Conservation (phyloP, 2,797 vertebrate species). For the Cebuella pygmaea region DNA sequence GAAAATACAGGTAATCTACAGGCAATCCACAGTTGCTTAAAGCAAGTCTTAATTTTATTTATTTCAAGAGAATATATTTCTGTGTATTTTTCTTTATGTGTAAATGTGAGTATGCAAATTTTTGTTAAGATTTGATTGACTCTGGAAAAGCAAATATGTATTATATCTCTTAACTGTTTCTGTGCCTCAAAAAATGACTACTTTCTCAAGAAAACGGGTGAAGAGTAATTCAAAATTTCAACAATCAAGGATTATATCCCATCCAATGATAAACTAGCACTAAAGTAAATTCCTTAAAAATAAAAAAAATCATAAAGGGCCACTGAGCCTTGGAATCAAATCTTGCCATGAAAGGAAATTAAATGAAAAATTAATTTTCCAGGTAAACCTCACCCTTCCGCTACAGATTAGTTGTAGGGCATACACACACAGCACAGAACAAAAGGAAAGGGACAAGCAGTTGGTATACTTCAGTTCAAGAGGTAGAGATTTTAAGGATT, state of each 20-base stretch:
- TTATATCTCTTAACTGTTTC: background rate
- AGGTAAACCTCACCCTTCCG: background rate
- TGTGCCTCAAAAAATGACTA: background rate
- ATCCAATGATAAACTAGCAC: background rate
- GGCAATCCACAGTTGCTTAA: background rate
- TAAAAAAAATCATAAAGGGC: background rate
- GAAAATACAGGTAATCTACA: background rate
- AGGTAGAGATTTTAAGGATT: background rate
- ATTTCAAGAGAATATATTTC: background rate
- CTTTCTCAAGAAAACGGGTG: background rate
- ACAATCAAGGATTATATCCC: background rate
- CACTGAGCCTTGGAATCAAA: background rate
- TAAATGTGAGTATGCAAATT: background rate
- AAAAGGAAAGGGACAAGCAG: background rate
- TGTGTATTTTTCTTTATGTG: background rate
- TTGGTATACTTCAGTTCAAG: background rate
- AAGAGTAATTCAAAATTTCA: background rate
- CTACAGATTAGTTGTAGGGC: background rate
- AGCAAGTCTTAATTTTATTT: background rate
- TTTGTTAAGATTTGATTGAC: background rate
- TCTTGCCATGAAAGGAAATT: background rate
- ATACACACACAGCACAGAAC: background rate
- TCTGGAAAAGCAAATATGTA: background rate
- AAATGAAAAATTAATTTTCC: slow-evolving; percentile 38
- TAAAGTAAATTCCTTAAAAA: background rate